Percentiles rank a stretch among this genome's conserved stretches.
Evolutionary conservation across 1,140 invertebrate genomes (phyloP).

Genomic region (Hylaeus volcanicus): DNA sequence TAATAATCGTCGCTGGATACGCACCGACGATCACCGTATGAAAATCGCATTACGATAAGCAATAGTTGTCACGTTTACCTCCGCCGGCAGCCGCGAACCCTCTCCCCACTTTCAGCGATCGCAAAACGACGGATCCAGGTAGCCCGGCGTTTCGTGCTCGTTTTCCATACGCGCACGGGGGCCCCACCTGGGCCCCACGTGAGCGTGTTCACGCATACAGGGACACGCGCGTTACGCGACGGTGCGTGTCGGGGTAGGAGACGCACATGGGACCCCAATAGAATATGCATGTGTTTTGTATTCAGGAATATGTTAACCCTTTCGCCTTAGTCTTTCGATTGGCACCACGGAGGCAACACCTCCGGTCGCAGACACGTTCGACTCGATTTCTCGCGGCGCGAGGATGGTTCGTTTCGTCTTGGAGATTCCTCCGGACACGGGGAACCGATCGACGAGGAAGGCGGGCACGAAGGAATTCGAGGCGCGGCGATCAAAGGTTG

Average conservation of each 20-base stretch:
- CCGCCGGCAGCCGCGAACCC: background rate
- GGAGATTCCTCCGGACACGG: too few relatives aligned
- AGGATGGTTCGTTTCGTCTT: background rate
- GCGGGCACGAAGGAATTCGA: too few relatives aligned
- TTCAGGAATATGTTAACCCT: conserved; percentile 80
- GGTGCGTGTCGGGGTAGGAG: conserved; percentile 58
- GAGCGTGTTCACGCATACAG: conserved; percentile 55
- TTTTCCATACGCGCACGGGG: conserved; percentile 67
- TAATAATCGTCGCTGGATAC: conserved; percentile 59
- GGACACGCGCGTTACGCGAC: background rate
- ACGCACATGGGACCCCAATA: conserved; percentile 69
- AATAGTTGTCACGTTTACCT: conserved; percentile 65
- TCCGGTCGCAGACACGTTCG: conserved; percentile 47
- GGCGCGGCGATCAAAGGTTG: too few relatives aligned
- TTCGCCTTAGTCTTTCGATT: conserved; percentile 79
- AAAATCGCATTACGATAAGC: conserved; percentile 78
- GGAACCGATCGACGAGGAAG: too few relatives aligned
- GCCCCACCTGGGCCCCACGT: conserved; percentile 75
- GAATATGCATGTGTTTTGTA: conserved; percentile 77
- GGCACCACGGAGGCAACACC: conserved; percentile 78
- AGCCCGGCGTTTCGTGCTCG: conserved; percentile 65
- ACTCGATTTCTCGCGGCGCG: background rate
- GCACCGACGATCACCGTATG: conserved; percentile 58
- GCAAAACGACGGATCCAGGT: conserved; percentile 64
- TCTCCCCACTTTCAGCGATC: background rate